These are phyloP conservation scores for Oncorhynchus keta DNA, from an alignment of 2,113 vertebrate genomes.

Conservation along the genomic window DNA sequence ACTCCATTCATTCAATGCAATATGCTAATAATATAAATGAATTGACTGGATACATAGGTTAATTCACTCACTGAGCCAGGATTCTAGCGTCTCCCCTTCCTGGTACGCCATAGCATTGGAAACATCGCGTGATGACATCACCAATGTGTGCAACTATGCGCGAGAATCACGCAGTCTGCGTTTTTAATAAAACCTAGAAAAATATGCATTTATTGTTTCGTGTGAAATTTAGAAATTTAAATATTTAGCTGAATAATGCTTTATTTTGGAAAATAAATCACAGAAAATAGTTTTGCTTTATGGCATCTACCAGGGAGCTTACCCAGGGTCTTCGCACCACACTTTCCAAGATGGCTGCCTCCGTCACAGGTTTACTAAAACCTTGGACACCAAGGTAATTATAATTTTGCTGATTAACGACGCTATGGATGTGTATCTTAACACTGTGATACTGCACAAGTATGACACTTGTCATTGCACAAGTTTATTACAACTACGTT, in stretches of 20 bases:
- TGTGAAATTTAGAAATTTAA: neutral
- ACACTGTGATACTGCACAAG: neutral
- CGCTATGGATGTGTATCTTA: neutral
- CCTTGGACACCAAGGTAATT: slow-evolving; percentile 75
- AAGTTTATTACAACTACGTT: too few relatives aligned
- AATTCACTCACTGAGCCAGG: slow-evolving; percentile 92
- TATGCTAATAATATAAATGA: neutral
- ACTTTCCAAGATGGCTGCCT: slow-evolving; percentile 80
- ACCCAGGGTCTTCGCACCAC: slow-evolving; percentile 50
- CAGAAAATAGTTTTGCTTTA: neutral
- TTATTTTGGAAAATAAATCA: too few relatives aligned
- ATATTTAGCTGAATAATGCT: too few relatives aligned
- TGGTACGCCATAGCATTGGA: slow-evolving; percentile 86
- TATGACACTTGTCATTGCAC: neutral
- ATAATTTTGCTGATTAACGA: neutral
- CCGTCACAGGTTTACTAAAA: slow-evolving; percentile 68
- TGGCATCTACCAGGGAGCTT: slow-evolving; percentile 47
- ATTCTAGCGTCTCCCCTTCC: slow-evolving; percentile 92
- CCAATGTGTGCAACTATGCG: slow-evolving; percentile 9
- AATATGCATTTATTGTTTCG: neutral
- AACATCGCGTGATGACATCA: slow-evolving; percentile 65
- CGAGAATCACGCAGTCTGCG: slow-evolving; percentile 19
- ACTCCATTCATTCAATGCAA: neutral
- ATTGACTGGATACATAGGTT: neutral
- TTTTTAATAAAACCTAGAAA: neutral